Conservation (phyloP, 1,140 invertebrate genomes). For the Aphidius gifuensis region DNA sequence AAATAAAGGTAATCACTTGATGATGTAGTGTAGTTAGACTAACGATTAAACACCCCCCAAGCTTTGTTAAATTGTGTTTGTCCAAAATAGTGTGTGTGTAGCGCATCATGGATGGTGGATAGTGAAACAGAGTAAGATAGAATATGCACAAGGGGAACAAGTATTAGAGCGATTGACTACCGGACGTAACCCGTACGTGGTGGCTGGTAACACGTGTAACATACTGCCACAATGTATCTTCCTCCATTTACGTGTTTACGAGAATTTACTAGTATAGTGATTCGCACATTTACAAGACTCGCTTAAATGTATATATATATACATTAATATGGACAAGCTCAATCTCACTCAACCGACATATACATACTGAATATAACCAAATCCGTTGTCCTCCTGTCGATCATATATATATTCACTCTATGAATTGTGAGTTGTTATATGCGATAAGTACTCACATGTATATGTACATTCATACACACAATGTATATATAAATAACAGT, state of each 20-base stretch:
- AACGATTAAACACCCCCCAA: slow-evolving; percentile 7
- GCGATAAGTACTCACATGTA: no score
- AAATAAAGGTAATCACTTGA: slow-evolving; percentile 47
- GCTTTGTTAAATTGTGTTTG: neutral
- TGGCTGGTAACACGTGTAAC: slow-evolving; percentile 54
- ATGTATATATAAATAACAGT: no score
- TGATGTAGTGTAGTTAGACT: slow-evolving; percentile 42
- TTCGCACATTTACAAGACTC: slow-evolving; percentile 36
- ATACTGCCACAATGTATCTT: slow-evolving; percentile 52
- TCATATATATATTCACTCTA: no score
- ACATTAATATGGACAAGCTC: neutral
- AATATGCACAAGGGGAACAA: slow-evolving; percentile 31
- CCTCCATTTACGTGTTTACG: slow-evolving; percentile 45
- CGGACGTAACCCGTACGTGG: slow-evolving; percentile 54
- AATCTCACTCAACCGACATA: slow-evolving; percentile 11
- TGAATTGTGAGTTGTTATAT: no score
- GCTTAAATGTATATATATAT: neutral
- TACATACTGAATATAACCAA: neutral
- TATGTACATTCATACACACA: no score
- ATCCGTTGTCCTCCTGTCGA: no score
- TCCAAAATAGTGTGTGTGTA: slow-evolving; percentile 1
- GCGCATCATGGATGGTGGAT: slow-evolving; percentile 13
- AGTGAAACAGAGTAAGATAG: slow-evolving; percentile 6
- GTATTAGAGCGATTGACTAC: slow-evolving; percentile 55
- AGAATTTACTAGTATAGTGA: slow-evolving; percentile 24